Conservation (phyloP, 1,140 invertebrate genomes). For the Drosophila kohkoa region DNA sequence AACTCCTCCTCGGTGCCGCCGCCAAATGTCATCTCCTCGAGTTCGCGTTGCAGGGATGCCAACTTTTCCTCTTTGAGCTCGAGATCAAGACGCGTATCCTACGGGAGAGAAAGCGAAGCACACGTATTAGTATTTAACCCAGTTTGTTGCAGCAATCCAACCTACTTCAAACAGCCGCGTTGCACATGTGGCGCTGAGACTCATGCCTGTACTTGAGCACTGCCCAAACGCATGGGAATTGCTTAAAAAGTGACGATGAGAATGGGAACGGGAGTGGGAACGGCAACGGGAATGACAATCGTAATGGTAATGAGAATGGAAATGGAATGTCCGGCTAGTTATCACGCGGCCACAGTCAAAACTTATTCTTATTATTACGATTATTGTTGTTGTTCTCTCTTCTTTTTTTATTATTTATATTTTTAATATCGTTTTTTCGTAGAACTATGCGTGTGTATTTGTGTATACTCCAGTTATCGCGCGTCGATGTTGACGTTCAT, state of each 20-base stretch:
- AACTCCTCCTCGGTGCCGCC: constrained; percentile 95
- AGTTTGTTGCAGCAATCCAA: not conserved
- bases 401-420: constrained; percentile 24
- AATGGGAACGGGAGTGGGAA: not conserved
- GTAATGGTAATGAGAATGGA: constrained; percentile 28
- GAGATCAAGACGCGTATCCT: constrained; percentile 94
- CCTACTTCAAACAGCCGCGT: constrained; percentile 66
- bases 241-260: not conserved
- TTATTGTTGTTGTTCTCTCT: constrained; percentile 24
- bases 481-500: constrained; percentile 49
- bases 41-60: constrained; percentile 90
- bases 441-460: constrained; percentile 26
- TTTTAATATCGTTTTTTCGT: constrained; percentile 45
- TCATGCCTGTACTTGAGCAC: constrained; percentile 62
- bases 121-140: constrained; percentile 3
- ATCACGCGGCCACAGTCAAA: constrained; percentile 35
- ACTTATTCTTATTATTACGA: constrained; percentile 39
- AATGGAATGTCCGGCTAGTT: constrained; percentile 28
- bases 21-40: constrained; percentile 93
- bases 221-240: constrained; percentile 14
- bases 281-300: constrained; percentile 9
- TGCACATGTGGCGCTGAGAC: constrained; percentile 65
- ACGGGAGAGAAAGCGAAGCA: constrained; percentile 47
- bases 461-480: constrained; percentile 74
- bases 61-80: constrained; percentile 95